phyloP scores from a whole-genome alignment of 2,797 vertebrate genomes.

The Oceanodroma leucorhoa region DNA sequence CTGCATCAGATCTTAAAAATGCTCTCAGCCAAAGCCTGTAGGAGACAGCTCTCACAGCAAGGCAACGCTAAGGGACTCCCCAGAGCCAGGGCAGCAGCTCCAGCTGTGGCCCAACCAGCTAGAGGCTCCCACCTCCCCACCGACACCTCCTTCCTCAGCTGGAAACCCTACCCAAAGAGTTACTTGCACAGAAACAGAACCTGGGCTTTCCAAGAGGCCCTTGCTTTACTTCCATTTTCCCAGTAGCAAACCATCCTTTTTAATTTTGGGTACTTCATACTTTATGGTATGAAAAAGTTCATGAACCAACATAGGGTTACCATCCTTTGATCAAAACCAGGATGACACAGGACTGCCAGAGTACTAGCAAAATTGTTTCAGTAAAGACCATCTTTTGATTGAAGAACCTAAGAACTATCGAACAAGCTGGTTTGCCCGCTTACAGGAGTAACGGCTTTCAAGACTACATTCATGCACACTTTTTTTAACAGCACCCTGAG shows the following conservation, averaged over 20 bases:
- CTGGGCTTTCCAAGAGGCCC: background rate
- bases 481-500: background rate
- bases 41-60: background rate
- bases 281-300: background rate
- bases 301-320: background rate
- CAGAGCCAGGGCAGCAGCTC: background rate
- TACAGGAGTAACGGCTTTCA: background rate
- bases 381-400: background rate
- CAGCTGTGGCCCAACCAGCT: background rate
- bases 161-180: background rate
- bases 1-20: background rate
- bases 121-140: background rate
- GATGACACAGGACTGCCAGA: background rate
- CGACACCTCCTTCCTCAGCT: background rate
- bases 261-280: background rate
- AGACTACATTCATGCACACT: background rate
- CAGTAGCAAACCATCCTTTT: background rate
- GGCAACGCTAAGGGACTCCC: background rate
- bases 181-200: background rate
- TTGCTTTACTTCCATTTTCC: background rate
- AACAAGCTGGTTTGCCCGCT: background rate
- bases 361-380: background rate
- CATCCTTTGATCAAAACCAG: background rate
- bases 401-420: background rate
- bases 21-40: background rate